A percentile compares a stretch with the other conserved stretches of the same genome.
Evolutionary conservation across 1,140 invertebrate genomes (phyloP).

Genomic region (Calliopsis andreniformis): DNA sequence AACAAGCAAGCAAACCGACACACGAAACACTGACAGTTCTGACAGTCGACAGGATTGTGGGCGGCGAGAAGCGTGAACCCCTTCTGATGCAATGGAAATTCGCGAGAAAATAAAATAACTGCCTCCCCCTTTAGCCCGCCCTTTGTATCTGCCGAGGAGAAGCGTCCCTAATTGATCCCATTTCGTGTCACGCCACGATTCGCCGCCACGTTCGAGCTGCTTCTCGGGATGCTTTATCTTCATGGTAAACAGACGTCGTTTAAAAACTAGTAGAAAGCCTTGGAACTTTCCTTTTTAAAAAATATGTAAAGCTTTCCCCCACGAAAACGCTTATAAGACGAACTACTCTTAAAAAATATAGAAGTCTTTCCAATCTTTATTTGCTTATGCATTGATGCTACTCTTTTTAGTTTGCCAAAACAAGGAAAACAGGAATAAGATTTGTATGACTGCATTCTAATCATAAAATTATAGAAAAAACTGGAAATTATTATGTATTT

Average conservation of each 20-base stretch:
- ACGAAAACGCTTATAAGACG: too few species aligned
- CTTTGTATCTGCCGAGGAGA: constrained; percentile 56
- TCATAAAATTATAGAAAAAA: too few species aligned
- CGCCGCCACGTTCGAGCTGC: constrained; percentile 15
- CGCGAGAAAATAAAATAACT: constrained; percentile 54
- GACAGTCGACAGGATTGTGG: constrained; percentile 64
- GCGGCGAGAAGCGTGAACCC: constrained; percentile 59
- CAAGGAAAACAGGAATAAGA: too few species aligned
- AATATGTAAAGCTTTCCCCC: too few species aligned
- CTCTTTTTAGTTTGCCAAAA: too few species aligned
- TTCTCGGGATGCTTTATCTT: constrained; percentile 18
- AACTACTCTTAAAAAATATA: too few species aligned
- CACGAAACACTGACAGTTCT: constrained; percentile 64
- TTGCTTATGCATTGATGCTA: too few species aligned
- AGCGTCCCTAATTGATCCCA: constrained; percentile 66
- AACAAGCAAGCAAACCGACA: constrained; percentile 44
- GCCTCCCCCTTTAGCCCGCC: constrained; percentile 38
- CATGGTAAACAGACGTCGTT: constrained; percentile 25
- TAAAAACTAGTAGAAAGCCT: constrained; percentile 18
- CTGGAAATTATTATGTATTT: too few species aligned
- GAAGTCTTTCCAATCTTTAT: too few species aligned
- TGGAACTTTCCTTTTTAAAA: too few species aligned
- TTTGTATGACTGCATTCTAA: too few species aligned
- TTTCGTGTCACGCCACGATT: constrained; percentile 51
- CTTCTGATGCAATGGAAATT: constrained; percentile 55